Percentiles rank a stretch among this genome's conserved stretches.
phyloP scores from a whole-genome alignment of 2,888 invertebrate genomes.

The Ornithoptera priamus region DNA sequence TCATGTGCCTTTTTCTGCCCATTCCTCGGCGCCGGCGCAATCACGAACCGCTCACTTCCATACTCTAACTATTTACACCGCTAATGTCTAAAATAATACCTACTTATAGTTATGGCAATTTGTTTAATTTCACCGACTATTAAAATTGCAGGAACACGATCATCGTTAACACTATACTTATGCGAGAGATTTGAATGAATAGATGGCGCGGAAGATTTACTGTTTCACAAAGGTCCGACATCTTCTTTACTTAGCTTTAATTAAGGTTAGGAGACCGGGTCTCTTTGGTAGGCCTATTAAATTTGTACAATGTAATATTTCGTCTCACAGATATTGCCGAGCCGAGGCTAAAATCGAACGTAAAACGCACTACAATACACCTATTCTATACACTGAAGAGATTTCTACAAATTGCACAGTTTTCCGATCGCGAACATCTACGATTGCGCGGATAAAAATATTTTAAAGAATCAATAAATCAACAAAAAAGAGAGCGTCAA shows the following conservation, averaged over 20 bases:
- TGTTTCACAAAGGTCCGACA: constrained; percentile 65
- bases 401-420: constrained; percentile 80
- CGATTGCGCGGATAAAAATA: constrained; percentile 74
- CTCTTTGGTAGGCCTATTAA: constrained; percentile 80
- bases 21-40: constrained; percentile 72
- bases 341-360: constrained; percentile 57
- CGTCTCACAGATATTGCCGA: constrained; percentile 60
- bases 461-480: constrained; percentile 71
- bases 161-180: constrained; percentile 79
- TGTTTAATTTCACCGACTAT: constrained; percentile 80
- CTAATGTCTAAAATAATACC: constrained; percentile 75
- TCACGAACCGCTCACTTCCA: constrained; percentile 69
- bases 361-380: constrained; percentile 73
- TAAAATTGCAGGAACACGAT: constrained; percentile 80
- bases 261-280: constrained; percentile 79
- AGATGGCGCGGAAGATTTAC: constrained; percentile 73
- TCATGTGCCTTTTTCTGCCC: constrained; percentile 68
- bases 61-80: constrained; percentile 76
- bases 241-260: constrained; percentile 74
- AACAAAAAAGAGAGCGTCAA: constrained; percentile 59
- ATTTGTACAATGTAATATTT: constrained; percentile 79
- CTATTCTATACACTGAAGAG: constrained; percentile 79
- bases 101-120: constrained; percentile 81
- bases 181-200: constrained; percentile 76
- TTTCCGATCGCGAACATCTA: constrained; percentile 77